phyloP scores from a whole-genome alignment of 2,113 vertebrate genomes.

The Anarrhichthys ocellatus region DNA sequence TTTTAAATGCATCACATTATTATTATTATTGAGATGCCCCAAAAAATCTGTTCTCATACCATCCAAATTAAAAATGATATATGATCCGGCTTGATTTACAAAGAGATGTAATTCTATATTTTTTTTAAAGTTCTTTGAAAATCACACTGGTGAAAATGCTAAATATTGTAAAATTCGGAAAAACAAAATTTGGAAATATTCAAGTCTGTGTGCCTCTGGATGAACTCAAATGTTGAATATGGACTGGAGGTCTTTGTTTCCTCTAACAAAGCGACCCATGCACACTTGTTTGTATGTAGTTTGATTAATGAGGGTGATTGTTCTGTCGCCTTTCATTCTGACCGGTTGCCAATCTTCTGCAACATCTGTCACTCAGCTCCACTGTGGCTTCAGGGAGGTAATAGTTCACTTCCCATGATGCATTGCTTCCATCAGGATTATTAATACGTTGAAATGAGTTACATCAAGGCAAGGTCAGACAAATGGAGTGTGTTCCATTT shows the following conservation, averaged over 20 bases:
- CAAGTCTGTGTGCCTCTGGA: not conserved
- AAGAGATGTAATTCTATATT: not conserved
- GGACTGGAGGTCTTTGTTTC: not conserved
- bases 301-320: slow-evolving; percentile 28
- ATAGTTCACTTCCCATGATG: slow-evolving; percentile 33
- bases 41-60: not conserved
- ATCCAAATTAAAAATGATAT: not conserved
- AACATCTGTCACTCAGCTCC: slow-evolving; percentile 38
- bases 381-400: slow-evolving; percentile 2
- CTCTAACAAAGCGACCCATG: not conserved
- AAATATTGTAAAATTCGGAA: not conserved
- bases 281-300: not conserved
- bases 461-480: slow-evolving; percentile 27
- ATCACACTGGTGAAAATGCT: not conserved
- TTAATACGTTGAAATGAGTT: slow-evolving; percentile 18
- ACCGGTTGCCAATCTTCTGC: slow-evolving; percentile 26
- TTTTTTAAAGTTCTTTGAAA: not conserved
- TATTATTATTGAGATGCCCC: not conserved
- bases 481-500: slow-evolving; percentile 8
- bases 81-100: not conserved
- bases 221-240: not conserved
- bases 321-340: slow-evolving; percentile 11
- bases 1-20: too few relatives aligned
- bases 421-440: slow-evolving; percentile 29
- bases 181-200: not conserved